Evolutionary conservation across 2,113 vertebrate genomes (phyloP), one percentile per base, ranked within the genome.

Genomic region (Nibea coibor): DNA sequence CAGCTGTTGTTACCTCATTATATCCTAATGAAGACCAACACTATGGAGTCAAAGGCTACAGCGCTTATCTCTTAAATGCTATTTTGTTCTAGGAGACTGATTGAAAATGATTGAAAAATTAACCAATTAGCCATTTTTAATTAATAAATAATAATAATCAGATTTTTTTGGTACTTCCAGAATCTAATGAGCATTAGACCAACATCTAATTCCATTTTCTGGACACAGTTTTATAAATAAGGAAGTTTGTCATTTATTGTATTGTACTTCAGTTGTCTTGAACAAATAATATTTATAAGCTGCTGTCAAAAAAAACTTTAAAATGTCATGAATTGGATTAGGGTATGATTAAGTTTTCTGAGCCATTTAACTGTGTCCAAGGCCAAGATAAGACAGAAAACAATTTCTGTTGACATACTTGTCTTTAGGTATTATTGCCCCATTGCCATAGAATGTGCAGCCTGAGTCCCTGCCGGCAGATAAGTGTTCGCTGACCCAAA

Each of bases 1-100:
- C 86, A 91, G 84, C 86, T 89, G 87, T 76, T 89, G 77, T 84
- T 86, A 45, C 80, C 83, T 90, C 83, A 89, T 92, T 90, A 83
- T 45, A 71, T 39, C 24, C 58, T 83, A 78, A 91, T 87, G 74
- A 88, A 89, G 70, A 75, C 43, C 74, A 57, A 62, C 24, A 70
- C 12, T 16, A 16, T 19, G 4, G 3, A 35, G 10, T 8, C 43
- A 42, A 42, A 31, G 16, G 26, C 20, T 6, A 2, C 17, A 54
- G 68, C 4, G 5, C 51, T 3, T 69, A 4, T 51, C 64, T 64
- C 24, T 45, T 57, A 4, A 48, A 26, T 63, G 39, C 9, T 59
- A 12, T 53, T 68, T 22, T 53, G 8, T 35, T 9, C 12, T 12
- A 24, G 10, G 22, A 59, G 26, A 57, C 58, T 26, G 24, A 26